Evolutionary conservation across 2,797 vertebrate species (phyloP).

Genomic region (Semotilus atromaculatus): DNA sequence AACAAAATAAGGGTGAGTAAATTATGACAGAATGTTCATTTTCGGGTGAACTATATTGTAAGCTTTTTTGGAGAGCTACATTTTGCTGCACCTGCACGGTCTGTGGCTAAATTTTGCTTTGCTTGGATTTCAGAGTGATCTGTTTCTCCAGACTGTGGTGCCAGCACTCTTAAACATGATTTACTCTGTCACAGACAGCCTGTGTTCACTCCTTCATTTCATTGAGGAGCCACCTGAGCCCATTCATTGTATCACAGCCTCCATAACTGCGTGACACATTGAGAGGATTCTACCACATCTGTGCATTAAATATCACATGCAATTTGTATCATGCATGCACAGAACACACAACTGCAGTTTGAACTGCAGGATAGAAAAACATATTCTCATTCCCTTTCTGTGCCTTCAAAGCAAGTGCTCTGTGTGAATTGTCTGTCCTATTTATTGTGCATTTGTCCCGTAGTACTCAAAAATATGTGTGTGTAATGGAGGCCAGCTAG

Average conservation of each 20-base stretch:
- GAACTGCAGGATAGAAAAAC: not conserved
- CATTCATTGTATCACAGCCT: not conserved
- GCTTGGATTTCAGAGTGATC: conserved; percentile 24
- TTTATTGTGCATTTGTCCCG: too few species aligned
- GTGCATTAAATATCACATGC: not conserved
- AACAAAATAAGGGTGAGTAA: not conserved
- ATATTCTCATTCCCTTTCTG: not conserved
- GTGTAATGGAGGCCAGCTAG: too few species aligned
- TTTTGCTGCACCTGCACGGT: conserved; percentile 8
- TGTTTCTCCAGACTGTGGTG: conserved; percentile 21
- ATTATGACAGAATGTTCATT: not conserved
- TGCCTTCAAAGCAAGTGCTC: not conserved
- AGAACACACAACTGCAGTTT: not conserved
- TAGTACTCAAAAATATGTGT: too few species aligned
- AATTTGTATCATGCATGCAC: not conserved
- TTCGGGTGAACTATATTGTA: conserved; percentile 7
- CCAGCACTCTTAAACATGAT: conserved; percentile 36
- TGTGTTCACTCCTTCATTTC: conserved; percentile 1
- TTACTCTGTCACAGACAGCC: conserved; percentile 31
- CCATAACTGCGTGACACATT: not conserved
- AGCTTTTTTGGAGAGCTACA: conserved; percentile 6
- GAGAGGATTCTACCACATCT: not conserved
- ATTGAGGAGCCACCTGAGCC: conserved; percentile 26
- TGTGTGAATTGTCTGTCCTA: too few species aligned
- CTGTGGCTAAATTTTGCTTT: conserved; percentile 9